phyloP scores from a whole-genome alignment of 1,140 invertebrate species.

The Eufriesea mexicana region DNA sequence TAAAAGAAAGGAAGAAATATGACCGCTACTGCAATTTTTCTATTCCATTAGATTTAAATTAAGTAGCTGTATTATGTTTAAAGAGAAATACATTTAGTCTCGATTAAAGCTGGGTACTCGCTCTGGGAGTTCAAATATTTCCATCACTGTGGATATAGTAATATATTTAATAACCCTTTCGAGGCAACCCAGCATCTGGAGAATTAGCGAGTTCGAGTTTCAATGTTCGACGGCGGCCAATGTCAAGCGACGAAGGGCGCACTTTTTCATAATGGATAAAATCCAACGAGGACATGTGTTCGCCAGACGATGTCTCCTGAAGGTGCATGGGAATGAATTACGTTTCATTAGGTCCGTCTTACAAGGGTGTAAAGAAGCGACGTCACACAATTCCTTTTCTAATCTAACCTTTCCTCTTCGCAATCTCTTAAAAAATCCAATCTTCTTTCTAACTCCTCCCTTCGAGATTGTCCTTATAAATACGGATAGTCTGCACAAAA shows the following conservation, averaged over 20 bases:
- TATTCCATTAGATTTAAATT: neutral
- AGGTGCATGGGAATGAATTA: constrained; percentile 78
- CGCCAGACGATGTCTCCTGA: constrained; percentile 73
- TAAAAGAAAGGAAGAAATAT: neutral
- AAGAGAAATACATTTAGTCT: neutral
- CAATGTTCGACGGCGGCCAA: constrained; percentile 46
- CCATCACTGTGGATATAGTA: neutral
- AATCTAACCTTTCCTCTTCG: neutral
- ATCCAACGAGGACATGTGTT: constrained; percentile 74
- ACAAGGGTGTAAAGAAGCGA: constrained; percentile 40
- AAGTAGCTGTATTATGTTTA: neutral
- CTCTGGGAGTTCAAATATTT: neutral
- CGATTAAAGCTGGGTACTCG: neutral
- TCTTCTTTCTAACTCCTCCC: no score
- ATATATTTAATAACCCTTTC: constrained; percentile 42
- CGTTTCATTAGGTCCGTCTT: constrained; percentile 65
- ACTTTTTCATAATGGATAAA: constrained; percentile 73
- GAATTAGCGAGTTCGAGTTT: constrained; percentile 59
- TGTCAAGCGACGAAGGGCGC: constrained; percentile 66
- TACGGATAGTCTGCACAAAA: no score
- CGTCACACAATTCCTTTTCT: constrained; percentile 19
- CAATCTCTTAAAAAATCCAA: neutral
- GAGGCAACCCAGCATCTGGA: constrained; percentile 13
- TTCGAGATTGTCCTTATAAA: neutral
- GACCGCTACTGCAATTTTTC: neutral